Base-by-base conservation (phyloP, 2,113 vertebrate genomes). In the Pholis gunnellus region DNA sequence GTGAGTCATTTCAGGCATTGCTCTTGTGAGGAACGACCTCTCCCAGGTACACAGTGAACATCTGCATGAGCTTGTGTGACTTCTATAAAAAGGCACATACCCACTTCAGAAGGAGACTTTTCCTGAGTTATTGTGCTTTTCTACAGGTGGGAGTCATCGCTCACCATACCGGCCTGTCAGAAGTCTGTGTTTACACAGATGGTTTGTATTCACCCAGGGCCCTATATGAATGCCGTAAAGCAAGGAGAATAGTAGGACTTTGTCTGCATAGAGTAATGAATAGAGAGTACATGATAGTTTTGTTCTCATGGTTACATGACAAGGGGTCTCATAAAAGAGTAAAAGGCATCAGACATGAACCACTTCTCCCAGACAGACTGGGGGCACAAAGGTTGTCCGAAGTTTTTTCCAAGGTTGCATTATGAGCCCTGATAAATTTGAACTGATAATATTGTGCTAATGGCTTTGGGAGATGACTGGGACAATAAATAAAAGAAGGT, bases 101-200 rank as follows among this genome's bases (percentile, higher is more conserved):
- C 63, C 42, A 50, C 79, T 68, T 71, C 79, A 44, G 44, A 31
- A 31, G 44, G 44, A 70, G 77, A 59, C 59, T 75, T 88, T 76
- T 71, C 54, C 44, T 57, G 64, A 70, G 68, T 68, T 52, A 77
- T 87, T 84, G 72, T 88, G 72, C 83, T 86, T 68, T 60, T 54
- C 78, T 90, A 87, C 90, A 93, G 91, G 91, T 93, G 87, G 88
- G 88, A 68, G 31, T 85, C 84, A 89, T 94, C 75, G 66, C 72
- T 93, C 91, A 93, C 36, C 66, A 40, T 14, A 54, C 82, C 44
- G 63, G 66, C 78, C 71, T 78, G 81, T 88, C 85, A 87, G 63
- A 71, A 78, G 87, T 78, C 80, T 84, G 50, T 92, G 88, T 94
- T 94, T 88, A 74, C 87, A 94, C 94, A 94, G 93, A 94, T 94